A percentile compares a stretch with the other conserved stretches of the same genome.
Evolutionary conservation across 2,797 vertebrate species (phyloP).

Genomic region (Rhyacichthys aspro): DNA sequence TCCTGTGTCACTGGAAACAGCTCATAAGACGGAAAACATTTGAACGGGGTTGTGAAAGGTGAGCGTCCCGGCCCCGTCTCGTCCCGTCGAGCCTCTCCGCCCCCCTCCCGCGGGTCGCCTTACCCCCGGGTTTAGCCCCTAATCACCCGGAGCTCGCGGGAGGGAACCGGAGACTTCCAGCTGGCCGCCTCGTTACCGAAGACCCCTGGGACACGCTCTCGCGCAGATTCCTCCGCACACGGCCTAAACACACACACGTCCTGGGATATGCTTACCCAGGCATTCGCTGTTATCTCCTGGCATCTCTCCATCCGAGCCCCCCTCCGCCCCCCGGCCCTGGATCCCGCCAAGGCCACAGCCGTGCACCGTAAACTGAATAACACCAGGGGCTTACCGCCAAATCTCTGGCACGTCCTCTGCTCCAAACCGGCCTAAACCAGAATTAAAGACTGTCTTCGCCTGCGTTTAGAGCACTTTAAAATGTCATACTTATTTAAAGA

Average conservation of each 20-base stretch:
- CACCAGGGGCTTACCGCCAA: slow-evolving; percentile 49
- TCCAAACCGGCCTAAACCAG: slow-evolving; percentile 54
- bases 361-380: slow-evolving; percentile 55
- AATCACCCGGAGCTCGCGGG: slow-evolving; percentile 72
- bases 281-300: slow-evolving; percentile 73
- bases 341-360: slow-evolving; percentile 66
- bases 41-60: slow-evolving; percentile 62
- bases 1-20: slow-evolving; percentile 59
- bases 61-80: slow-evolving; percentile 45
- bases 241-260: slow-evolving; percentile 53
- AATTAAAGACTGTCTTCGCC: slow-evolving; percentile 17
- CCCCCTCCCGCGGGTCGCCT: slow-evolving; percentile 57
- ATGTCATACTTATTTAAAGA: too few species aligned
- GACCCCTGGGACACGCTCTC: slow-evolving; percentile 58
- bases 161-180: slow-evolving; percentile 75
- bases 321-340: too few species aligned
- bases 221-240: slow-evolving; percentile 57
- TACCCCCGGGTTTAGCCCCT: slow-evolving; percentile 72
- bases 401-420: slow-evolving; percentile 39
- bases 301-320: slow-evolving; percentile 68
- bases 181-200: slow-evolving; percentile 75
- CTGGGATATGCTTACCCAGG: slow-evolving; percentile 70
- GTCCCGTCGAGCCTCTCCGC: slow-evolving; percentile 4
- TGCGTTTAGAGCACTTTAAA: neutral
- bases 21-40: slow-evolving; percentile 71